Percentiles rank a stretch among this genome's conserved stretches.
Evolutionary conservation across 1,140 invertebrate genomes (phyloP).

Genomic region (Drosophila trapezifrons): DNA sequence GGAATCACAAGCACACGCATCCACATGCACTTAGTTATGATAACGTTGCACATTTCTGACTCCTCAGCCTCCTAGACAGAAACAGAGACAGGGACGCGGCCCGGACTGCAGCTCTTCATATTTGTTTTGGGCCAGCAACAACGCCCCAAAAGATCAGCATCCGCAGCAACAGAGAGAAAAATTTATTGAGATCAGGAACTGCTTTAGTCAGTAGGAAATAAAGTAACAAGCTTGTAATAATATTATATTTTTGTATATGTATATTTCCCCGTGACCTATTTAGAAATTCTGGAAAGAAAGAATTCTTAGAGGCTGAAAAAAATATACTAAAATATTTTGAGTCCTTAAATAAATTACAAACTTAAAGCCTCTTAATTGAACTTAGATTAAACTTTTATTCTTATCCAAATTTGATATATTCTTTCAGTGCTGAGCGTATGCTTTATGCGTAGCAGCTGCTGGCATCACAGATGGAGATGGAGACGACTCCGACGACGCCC

Average conservation of each 20-base stretch:
- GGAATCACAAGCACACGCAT: slow-evolving; percentile 72
- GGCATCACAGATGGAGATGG: slow-evolving; percentile 59
- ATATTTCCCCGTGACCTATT: no score
- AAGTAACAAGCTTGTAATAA: neutral
- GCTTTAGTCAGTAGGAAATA: neutral
- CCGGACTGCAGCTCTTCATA: slow-evolving; percentile 46
- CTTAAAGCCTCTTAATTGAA: neutral
- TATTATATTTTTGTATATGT: no score
- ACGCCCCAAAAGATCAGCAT: slow-evolving; percentile 57
- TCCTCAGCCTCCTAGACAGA: slow-evolving; percentile 28
- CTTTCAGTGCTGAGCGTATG: slow-evolving; percentile 50
- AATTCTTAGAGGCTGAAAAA: neutral
- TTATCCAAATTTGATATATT: neutral
- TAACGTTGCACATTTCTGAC: slow-evolving; percentile 78
- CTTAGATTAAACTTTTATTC: no score
- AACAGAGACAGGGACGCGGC: slow-evolving; percentile 20
- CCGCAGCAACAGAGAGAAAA: slow-evolving; percentile 38
- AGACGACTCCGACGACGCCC: slow-evolving; percentile 70
- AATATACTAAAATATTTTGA: no score
- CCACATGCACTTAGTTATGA: slow-evolving; percentile 80
- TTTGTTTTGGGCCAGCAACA: slow-evolving; percentile 74
- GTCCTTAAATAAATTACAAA: neutral
- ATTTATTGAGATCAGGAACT: neutral
- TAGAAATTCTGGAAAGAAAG: no score
- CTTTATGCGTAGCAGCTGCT: slow-evolving; percentile 79